These are phyloP conservation scores for Equus przewalskii DNA, from an alignment of 2,113 vertebrate genomes.

Conservation along the genomic window DNA sequence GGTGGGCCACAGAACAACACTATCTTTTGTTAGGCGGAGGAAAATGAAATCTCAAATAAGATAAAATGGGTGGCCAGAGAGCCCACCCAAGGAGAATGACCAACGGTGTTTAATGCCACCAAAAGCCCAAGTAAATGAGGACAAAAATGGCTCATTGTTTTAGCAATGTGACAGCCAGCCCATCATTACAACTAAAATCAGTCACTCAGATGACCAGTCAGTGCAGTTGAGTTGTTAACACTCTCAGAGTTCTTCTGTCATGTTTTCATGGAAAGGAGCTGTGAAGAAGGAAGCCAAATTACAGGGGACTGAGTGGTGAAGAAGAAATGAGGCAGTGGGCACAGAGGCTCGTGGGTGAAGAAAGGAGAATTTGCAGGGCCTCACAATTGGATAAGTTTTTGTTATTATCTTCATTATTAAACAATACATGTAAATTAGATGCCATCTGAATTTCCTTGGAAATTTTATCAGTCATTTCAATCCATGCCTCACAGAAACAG, in stretches of 20 bases:
- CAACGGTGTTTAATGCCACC: background rate
- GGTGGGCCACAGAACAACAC: background rate
- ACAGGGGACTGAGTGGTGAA: background rate
- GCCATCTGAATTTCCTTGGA: background rate
- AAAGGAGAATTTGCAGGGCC: background rate
- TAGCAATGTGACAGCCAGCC: background rate
- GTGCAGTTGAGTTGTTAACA: background rate
- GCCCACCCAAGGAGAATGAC: accelerated
- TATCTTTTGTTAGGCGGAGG: background rate
- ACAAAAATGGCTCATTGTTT: background rate
- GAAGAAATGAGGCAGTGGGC: background rate
- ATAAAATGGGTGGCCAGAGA: background rate
- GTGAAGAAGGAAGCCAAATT: background rate
- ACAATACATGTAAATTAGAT: background rate
- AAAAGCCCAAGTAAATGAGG: background rate
- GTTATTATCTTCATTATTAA: background rate
- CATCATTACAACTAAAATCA: background rate
- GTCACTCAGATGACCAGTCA: background rate
- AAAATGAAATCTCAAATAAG: background rate
- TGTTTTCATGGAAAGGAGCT: background rate
- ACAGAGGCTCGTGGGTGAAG: background rate
- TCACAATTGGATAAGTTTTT: background rate
- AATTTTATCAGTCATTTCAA: background rate
- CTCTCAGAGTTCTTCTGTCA: background rate
- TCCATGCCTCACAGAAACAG: background rate